Evolutionary conservation across 2,113 vertebrate genomes (phyloP).

Genomic region (Hippocampus guttulatus): DNA sequence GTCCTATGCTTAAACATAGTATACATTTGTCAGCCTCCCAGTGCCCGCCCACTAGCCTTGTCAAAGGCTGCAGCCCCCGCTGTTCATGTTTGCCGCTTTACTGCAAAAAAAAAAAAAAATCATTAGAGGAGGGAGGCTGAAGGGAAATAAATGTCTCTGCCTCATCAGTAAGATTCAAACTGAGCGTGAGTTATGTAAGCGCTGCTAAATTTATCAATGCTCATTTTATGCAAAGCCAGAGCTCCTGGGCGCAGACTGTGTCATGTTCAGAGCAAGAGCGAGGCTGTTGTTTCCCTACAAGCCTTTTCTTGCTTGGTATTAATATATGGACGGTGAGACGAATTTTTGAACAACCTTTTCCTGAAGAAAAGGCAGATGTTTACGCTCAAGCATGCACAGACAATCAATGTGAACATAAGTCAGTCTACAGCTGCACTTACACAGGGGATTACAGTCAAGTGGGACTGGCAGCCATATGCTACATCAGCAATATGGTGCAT

Average conservation of each 20-base stretch:
- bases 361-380: constrained; percentile 35
- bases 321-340: constrained; percentile 9
- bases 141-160: constrained; percentile 63
- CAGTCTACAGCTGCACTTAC: constrained; percentile 36
- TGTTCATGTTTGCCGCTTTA: constrained; percentile 46
- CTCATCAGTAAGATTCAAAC: constrained; percentile 73
- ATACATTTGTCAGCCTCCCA: constrained; percentile 27
- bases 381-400: constrained; percentile 30
- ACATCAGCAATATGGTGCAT: constrained; percentile 12
- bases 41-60: constrained; percentile 8
- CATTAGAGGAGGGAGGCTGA: constrained; percentile 46
- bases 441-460: constrained; percentile 40
- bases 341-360: constrained; percentile 55
- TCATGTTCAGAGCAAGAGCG: constrained; percentile 47
- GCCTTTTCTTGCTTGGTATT: constrained; percentile 34
- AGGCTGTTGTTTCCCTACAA: constrained; percentile 61
- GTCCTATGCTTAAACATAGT: neutral
- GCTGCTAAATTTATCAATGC: constrained; percentile 75
- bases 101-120: constrained; percentile 33
- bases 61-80: constrained; percentile 14
- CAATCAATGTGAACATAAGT: constrained; percentile 50
- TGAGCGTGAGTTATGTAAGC: constrained; percentile 69
- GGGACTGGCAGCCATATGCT: constrained; percentile 40
- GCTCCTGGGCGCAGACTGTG: constrained; percentile 62
- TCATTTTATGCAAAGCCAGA: constrained; percentile 72